These are phyloP conservation scores for Chalcosyrphus nemorum DNA, from an alignment of 2,888 invertebrate genomes.

Conservation along the genomic window DNA sequence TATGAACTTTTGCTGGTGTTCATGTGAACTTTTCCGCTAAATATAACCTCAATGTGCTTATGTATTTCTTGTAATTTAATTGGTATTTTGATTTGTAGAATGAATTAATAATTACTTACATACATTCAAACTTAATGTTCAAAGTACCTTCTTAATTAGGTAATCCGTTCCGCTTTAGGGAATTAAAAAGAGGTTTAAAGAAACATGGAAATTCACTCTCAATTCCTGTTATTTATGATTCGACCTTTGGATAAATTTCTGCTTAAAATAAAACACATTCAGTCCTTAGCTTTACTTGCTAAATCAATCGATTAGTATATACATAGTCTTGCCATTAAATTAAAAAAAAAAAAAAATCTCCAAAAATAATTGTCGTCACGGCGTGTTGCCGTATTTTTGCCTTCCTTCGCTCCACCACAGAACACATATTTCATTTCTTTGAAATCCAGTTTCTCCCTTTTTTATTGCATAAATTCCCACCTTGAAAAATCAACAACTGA, in stretches of 20 bases:
- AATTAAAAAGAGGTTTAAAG: no score
- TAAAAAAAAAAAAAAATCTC: background rate
- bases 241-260: background rate
- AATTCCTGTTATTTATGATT: no score
- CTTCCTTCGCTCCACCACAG: background rate
- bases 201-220: no score
- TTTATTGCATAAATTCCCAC: background rate
- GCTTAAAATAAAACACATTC: background rate
- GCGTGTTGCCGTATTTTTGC: background rate
- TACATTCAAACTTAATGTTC: no score
- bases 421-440: constrained; percentile 2
- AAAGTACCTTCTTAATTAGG: no score
- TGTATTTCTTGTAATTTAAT: no score
- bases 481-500: constrained; percentile 4
- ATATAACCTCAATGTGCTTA: no score
- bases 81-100: no score
- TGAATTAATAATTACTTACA: no score
- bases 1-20: no score
- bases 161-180: no score
- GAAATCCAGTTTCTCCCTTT: background rate
- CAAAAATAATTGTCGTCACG: background rate
- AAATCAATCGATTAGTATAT: background rate
- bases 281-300: background rate
- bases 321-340: background rate
- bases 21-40: no score